Conservation (phyloP, 1,140 invertebrate genomes). For the Neomicropteryx cornuta region DNA sequence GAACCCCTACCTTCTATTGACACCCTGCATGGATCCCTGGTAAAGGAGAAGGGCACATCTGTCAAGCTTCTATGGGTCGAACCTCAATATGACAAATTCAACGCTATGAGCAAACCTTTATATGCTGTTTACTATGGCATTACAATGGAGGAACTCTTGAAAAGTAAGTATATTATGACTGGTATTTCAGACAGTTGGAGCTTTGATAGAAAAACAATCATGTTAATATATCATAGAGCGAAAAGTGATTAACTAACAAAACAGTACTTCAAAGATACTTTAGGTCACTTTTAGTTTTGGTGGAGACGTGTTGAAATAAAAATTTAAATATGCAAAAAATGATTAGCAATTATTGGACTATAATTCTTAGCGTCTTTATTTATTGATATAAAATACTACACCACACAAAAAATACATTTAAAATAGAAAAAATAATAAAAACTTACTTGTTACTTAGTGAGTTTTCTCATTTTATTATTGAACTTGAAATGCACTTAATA, state of each 20-base stretch:
- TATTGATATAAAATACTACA: conserved; percentile 1
- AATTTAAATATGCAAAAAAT: too few species aligned
- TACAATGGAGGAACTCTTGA: conserved; percentile 33
- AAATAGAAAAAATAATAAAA: too few species aligned
- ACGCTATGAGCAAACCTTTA: conserved; percentile 39
- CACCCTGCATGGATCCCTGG: conserved; percentile 36
- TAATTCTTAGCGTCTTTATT: too few species aligned
- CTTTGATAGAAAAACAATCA: not conserved
- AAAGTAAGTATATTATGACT: too few species aligned
- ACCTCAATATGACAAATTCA: conserved; percentile 36
- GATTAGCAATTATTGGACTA: too few species aligned
- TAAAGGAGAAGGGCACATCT: conserved; percentile 46
- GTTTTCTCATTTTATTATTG: too few species aligned
- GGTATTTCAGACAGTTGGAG: conserved; percentile 9
- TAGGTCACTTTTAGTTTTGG: not conserved
- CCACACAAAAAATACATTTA: conserved; percentile 3
- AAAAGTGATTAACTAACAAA: too few species aligned
- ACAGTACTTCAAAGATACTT: too few species aligned
- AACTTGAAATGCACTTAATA: too few species aligned
- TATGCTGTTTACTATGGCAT: conserved; percentile 56
- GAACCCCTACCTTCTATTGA: conserved; percentile 36
- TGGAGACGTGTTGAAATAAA: conserved; percentile 4
- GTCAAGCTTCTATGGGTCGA: conserved; percentile 55
- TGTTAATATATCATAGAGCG: not conserved
- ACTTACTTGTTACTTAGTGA: too few species aligned